Evolutionary conservation across 2,113 vertebrate species (phyloP).

Genomic region (Copsychus sechellarum): DNA sequence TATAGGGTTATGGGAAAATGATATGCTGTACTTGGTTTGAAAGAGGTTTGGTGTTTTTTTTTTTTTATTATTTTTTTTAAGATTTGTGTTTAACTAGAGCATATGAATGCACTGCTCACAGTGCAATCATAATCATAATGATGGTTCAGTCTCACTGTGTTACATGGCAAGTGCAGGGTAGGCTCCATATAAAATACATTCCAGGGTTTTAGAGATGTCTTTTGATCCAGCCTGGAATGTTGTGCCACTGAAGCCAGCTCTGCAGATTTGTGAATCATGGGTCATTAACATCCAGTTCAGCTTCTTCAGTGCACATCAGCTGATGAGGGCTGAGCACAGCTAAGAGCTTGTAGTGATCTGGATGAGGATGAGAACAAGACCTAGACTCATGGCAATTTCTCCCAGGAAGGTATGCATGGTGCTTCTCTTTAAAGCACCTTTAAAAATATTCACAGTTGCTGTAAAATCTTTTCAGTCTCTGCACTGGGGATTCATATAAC

Average conservation of each 20-base stretch:
- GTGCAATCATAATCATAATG: not conserved
- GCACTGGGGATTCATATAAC: not conserved
- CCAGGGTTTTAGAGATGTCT: not conserved
- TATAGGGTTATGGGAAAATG: not conserved
- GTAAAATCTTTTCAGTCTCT: not conserved
- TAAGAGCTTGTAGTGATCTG: not conserved
- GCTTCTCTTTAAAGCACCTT: not conserved
- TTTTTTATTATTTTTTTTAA: not conserved
- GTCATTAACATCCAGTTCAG: not conserved
- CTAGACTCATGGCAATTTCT: fast-evolving
- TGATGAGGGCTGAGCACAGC: not conserved
- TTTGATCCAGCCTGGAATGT: not conserved
- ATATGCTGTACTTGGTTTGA: not conserved
- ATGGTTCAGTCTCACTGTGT: not conserved
- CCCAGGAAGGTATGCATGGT: not conserved
- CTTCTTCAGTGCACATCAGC: not conserved
- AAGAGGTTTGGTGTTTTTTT: not conserved
- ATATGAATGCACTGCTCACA: not conserved
- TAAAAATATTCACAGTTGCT: not conserved
- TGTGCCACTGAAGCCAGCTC: not conserved
- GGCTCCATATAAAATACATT: not conserved
- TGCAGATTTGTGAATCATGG: not conserved
- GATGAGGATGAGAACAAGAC: not conserved
- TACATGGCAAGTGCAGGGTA: not conserved
- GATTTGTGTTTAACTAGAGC: not conserved